Percentiles rank a stretch among this genome's conserved stretches.
These are phyloP conservation scores for Agonopterix alstromeriana DNA, from an alignment of 2,888 invertebrate genomes.

Conservation along the genomic window DNA sequence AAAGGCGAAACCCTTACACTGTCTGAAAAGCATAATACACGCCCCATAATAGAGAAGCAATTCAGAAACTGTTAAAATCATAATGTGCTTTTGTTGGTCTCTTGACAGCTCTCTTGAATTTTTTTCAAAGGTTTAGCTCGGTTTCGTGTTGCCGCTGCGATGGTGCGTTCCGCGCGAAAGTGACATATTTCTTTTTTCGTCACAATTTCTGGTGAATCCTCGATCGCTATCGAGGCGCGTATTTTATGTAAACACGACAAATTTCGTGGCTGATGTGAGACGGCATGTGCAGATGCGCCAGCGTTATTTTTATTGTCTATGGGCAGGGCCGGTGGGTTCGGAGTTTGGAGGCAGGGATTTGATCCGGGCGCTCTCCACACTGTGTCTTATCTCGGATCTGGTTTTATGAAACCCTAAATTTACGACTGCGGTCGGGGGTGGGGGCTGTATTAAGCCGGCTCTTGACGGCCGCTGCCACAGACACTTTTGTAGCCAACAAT, in stretches of 20 bases:
- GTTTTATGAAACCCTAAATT: conserved; percentile 78
- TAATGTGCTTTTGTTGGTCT: conserved; percentile 68
- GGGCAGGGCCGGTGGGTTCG: conserved; percentile 26
- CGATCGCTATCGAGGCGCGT: conserved; percentile 63
- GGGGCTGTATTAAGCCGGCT: conserved; percentile 67
- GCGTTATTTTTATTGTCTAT: conserved; percentile 71
- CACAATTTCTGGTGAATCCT: conserved; percentile 50
- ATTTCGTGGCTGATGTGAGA: conserved; percentile 56
- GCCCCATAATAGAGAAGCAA: conserved; percentile 70
- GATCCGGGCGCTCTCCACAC: conserved; percentile 72
- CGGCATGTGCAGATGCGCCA: conserved; percentile 69
- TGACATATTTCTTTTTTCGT: conserved; percentile 46
- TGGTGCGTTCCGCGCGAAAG: conserved; percentile 41
- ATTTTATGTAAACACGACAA: conserved; percentile 75
- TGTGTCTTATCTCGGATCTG: conserved; percentile 76
- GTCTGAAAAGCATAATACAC: conserved; percentile 69
- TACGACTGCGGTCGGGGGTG: conserved; percentile 72
- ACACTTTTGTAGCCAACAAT: conserved; percentile 72
- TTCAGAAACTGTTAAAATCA: conserved; percentile 73
- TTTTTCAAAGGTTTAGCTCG: conserved; percentile 35
- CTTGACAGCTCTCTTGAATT: conserved; percentile 62
- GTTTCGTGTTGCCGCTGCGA: conserved; percentile 50
- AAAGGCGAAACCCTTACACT: conserved; percentile 72
- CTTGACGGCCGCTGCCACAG: conserved; percentile 62
- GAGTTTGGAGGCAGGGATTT: conserved; percentile 60